Base-by-base conservation (phyloP, 2,797 vertebrate species). In the Paramormyrops hopkinsi region DNA sequence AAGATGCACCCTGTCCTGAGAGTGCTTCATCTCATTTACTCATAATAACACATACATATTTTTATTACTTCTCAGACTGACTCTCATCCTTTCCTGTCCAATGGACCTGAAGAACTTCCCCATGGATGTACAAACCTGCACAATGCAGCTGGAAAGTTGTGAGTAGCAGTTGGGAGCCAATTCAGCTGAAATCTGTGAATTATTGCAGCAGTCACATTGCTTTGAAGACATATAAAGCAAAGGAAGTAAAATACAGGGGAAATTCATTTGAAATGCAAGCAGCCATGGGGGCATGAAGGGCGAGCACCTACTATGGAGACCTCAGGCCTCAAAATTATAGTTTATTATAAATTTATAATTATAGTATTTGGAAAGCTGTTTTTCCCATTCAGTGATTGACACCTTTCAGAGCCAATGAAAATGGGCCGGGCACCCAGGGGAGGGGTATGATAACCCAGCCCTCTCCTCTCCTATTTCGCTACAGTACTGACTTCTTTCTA, bases 41-140 rank as follows among this genome's bases (percentile, higher is more conserved):
- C 37, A 37, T 76, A 76, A 76, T 76, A 76, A 76, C 69, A 37
- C 14, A 41, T 0, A 41, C 17, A 8, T 76, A 0, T 19, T 41
- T 76, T 19, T 37, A 12, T 69, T 91, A 7, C 90, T 19, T 1
- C 91, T 89, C 90, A 99, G 99, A 94, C 94, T 99, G 94, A 99
- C 99, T 56, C 96, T 99, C 92, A 99, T 97, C 88, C 95, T 99
- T 54, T 99, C 98, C 12, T 99, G 98, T 92, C 98, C 98, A 0
- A 99, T 99, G 98, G 98, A 99, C 93, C 97, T 99, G 82, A 99
- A 99, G 93, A 99, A 99, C 95, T 99, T 99, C 92, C 98, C 98
- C 17, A 99, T 99, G 98, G 98, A 99, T 90, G 97, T 98, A 37
- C 98, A 99, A 95, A 99, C 98, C 2, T 99, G 98, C 91, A 99